phyloP scores from a whole-genome alignment of 2,113 vertebrate species.

The Gallinago jamesoni region DNA sequence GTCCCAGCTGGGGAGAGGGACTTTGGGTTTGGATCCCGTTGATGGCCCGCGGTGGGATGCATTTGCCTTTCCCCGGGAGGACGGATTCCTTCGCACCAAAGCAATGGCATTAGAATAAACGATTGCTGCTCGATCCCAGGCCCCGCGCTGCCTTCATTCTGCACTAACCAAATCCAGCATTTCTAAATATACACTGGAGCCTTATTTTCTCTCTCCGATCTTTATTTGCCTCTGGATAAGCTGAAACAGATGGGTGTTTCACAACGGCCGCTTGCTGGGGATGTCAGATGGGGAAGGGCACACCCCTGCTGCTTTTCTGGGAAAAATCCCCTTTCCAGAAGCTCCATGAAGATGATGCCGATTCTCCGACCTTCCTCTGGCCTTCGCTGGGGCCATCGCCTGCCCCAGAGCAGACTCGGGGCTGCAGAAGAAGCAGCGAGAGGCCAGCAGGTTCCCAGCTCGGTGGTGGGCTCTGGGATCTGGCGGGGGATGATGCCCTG shows the following conservation, averaged over 20 bases:
- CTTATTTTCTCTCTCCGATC: constrained; percentile 51
- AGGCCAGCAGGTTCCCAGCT: neutral
- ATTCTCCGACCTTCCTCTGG: neutral
- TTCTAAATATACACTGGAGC: constrained; percentile 67
- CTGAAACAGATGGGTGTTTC: constrained; percentile 65
- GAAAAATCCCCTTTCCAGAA: constrained; percentile 45
- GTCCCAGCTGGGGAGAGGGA: neutral
- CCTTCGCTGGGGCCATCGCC: fast-evolving
- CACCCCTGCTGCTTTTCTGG: constrained; percentile 61
- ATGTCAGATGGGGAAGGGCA: constrained; percentile 52
- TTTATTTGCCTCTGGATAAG: constrained; percentile 67
- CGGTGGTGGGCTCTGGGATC: neutral
- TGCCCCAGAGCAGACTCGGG: neutral
- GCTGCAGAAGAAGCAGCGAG: neutral
- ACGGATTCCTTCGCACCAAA: constrained; percentile 54
- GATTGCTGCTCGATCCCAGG: constrained; percentile 39
- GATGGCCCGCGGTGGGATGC: constrained; percentile 12
- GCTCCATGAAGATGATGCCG: neutral
- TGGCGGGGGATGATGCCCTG: neutral
- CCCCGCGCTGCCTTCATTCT: constrained; percentile 35
- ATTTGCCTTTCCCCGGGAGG: neutral
- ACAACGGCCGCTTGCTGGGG: constrained; percentile 51
- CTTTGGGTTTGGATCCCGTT: neutral
- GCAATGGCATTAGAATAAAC: constrained; percentile 62
- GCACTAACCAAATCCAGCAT: constrained; percentile 44